Evolutionary conservation across 2,797 vertebrate genomes (phyloP).

Genomic region (Phoxinus dragarum): DNA sequence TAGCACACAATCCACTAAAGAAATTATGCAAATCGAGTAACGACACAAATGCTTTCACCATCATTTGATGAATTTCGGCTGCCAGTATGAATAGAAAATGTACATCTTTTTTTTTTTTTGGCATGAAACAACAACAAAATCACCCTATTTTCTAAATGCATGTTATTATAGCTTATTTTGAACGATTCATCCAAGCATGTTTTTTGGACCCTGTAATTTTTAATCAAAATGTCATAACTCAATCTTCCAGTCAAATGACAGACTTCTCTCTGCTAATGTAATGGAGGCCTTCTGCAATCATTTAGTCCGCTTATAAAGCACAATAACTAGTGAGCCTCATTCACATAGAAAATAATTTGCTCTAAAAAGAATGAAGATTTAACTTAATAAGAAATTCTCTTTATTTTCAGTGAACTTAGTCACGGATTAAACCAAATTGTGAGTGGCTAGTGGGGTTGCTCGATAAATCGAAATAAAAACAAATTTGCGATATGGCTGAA

Average conservation of each 20-base stretch:
- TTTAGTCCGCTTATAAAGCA: no score
- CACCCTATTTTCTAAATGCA: neutral
- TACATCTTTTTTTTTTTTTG: neutral
- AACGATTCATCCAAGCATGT: neutral
- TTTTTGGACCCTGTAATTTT: neutral
- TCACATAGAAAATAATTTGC: no score
- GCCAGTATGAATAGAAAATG: neutral
- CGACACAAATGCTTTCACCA: neutral
- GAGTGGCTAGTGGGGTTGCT: no score
- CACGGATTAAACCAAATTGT: no score
- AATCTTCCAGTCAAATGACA: neutral
- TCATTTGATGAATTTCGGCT: neutral
- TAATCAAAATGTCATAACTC: neutral
- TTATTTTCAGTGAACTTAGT: no score
- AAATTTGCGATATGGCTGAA: no score
- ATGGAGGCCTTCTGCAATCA: neutral
- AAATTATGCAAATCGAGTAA: neutral
- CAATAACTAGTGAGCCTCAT: no score
- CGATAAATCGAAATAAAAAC: no score
- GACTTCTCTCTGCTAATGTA: no score
- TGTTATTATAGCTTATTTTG: neutral
- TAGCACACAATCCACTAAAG: constrained; percentile 1
- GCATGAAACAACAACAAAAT: neutral
- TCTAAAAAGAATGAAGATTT: no score
- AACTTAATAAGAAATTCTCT: no score